phyloP scores from a whole-genome alignment of 1,140 invertebrate genomes.

The Drosophila ogumai region DNA sequence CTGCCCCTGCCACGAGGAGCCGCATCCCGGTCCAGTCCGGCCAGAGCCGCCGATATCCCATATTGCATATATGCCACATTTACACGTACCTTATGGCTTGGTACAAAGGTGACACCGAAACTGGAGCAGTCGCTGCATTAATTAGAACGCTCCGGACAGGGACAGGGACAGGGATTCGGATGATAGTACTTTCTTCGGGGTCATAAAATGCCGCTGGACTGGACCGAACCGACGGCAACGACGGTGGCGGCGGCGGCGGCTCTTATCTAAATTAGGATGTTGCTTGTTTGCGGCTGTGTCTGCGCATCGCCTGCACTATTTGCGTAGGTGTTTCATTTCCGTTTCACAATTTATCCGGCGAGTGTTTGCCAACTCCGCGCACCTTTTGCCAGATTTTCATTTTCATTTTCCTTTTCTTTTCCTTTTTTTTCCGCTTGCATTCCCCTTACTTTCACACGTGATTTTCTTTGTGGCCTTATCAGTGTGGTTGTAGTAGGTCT shows the following conservation, averaged over 20 bases:
- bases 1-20: slow-evolving; percentile 50
- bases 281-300: slow-evolving; percentile 80
- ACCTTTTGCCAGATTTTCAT: slow-evolving; percentile 62
- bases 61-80: slow-evolving; percentile 7
- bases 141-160: slow-evolving; percentile 69
- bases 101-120: slow-evolving; percentile 62
- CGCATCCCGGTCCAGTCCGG: slow-evolving; percentile 39
- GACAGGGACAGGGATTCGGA: slow-evolving; percentile 27
- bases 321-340: slow-evolving; percentile 84
- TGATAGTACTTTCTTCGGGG: slow-evolving; percentile 61
- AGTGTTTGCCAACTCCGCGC: slow-evolving; percentile 66
- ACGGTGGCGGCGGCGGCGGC: slow-evolving; percentile 40
- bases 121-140: slow-evolving; percentile 74
- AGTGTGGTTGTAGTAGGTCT: slow-evolving; percentile 34
- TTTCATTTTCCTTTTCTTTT: slow-evolving; percentile 6
- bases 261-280: slow-evolving; percentile 84
- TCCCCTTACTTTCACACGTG: slow-evolving; percentile 72
- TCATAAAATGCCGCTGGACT: slow-evolving; percentile 55
- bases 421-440: slow-evolving; percentile 1
- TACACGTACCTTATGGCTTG: slow-evolving; percentile 7
- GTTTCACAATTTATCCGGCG: slow-evolving; percentile 79
- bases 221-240: slow-evolving; percentile 9
- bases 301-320: slow-evolving; percentile 75
- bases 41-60: slow-evolving; percentile 16
- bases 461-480: slow-evolving; percentile 69